Percentiles rank a stretch among this genome's conserved stretches.
Evolutionary conservation across 2,113 vertebrate genomes (phyloP).

Genomic region (Ictalurus furcatus): DNA sequence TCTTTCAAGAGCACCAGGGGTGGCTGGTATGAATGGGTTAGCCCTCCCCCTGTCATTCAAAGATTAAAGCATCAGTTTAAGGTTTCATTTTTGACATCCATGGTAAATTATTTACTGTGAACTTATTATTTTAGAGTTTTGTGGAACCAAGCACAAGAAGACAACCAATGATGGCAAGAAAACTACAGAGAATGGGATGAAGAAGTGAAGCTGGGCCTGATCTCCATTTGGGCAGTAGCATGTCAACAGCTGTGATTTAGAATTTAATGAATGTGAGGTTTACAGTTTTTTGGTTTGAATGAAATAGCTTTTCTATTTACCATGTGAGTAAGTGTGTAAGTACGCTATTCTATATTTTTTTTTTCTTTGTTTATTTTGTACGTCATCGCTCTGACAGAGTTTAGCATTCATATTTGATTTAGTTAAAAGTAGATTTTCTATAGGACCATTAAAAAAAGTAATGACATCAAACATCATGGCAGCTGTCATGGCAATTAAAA

Average conservation of each 20-base stretch:
- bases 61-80: neutral
- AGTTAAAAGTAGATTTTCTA: neutral
- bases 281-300: neutral
- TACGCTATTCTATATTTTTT: neutral
- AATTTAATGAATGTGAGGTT: too few species aligned
- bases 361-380: neutral
- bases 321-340: neutral
- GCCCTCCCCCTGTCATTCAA: neutral
- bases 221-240: neutral
- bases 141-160: neutral
- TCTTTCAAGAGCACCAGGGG: neutral
- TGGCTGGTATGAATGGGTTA: neutral
- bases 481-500: neutral
- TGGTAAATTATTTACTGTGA: neutral
- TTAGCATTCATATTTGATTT: neutral
- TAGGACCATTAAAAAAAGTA: neutral
- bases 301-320: neutral
- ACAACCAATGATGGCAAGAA: neutral
- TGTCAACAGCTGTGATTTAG: neutral
- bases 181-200: neutral
- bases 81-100: neutral
- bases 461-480: neutral
- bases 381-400: neutral
- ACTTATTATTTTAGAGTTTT: neutral
- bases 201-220: neutral